Evolutionary conservation across 2,797 vertebrate species (phyloP).

Genomic region (Chaunax sp.): DNA sequence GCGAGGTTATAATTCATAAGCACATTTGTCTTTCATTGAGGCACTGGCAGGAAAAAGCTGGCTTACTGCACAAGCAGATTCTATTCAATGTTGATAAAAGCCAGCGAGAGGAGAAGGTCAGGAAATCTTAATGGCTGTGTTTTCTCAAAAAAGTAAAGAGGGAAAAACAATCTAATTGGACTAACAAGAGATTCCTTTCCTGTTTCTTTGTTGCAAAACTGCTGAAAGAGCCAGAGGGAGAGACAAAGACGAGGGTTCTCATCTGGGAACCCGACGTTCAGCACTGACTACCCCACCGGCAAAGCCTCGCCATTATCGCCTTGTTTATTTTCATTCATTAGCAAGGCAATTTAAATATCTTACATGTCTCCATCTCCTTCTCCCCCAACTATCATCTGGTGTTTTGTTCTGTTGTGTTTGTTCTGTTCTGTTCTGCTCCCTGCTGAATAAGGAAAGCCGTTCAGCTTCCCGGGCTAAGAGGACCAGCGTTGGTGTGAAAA

Average conservation of each 20-base stretch:
- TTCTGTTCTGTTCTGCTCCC: conserved; percentile 16
- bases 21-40: conserved; percentile 54
- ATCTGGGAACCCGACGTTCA: background rate
- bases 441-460: conserved; percentile 8
- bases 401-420: background rate
- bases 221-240: background rate
- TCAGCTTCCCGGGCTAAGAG: conserved; percentile 8
- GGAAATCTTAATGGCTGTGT: conserved; percentile 9
- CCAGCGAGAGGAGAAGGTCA: conserved; percentile 45
- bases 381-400: background rate
- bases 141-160: conserved; percentile 12
- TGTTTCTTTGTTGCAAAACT: background rate
- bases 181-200: background rate
- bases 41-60: conserved; percentile 11
- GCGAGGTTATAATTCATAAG: conserved; percentile 45
- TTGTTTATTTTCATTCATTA: conserved; percentile 27
- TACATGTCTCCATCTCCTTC: background rate
- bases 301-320: conserved; percentile 6
- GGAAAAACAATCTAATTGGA: background rate
- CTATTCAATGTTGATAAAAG: conserved; percentile 45
- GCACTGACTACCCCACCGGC: conserved; percentile 1
- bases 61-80: conserved; percentile 29
- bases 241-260: background rate
- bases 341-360: conserved; percentile 8
- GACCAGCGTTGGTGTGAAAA: conserved; percentile 2